Base-by-base conservation (phyloP, 1,140 invertebrate species). In the Listronotus bonariensis region DNA sequence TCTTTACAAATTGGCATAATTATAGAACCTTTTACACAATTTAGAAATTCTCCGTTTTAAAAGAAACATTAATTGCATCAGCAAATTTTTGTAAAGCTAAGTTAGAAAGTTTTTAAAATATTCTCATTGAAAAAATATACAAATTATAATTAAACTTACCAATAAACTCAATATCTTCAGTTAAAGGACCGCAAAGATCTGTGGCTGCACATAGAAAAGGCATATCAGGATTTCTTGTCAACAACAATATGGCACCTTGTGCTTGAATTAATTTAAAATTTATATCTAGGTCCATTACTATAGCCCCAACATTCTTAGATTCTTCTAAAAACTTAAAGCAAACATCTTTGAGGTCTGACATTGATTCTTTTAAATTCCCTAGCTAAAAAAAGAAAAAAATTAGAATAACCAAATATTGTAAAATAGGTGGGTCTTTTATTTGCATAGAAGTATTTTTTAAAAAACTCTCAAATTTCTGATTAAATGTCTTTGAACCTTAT, bases 181-280 rank as follows among this genome's bases (percentile, higher is more conserved):
- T 53, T 10, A 65, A 55, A 17, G 63, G 56, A 12, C 55, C 56
- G 34, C 55, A 53, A 18, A 52, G 45, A 31, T 65, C 63, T 11
- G 63, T 65, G 32, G 63, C 63, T 4, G 45, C 63, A 20, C 58
- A 60, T 31, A 65, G 43, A 34, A 65, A 65, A 2, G 46, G 45
- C 55, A 65, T 53, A 7, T 31, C n/a, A 9, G 63, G 63, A 14
- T 58, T 59, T 20, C 48, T 53, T 11, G 18, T 65, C 14, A 65
- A 40, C 10, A 65, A 38, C 11, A 59, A 18, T 41, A 65, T 59
- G 7, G 63, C 63, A 18, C 55, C 56, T 14, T 65, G 36, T 3
- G 63, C 63, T 32, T 65, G 45, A 11, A 65, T 59, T 20, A 65
- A 17, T 36, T 17, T 51, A 32, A 65, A 65, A 53, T 65, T 65